These are phyloP conservation scores for Eutolmus rufibarbis DNA, from an alignment of 2,888 invertebrate species.

Conservation along the genomic window DNA sequence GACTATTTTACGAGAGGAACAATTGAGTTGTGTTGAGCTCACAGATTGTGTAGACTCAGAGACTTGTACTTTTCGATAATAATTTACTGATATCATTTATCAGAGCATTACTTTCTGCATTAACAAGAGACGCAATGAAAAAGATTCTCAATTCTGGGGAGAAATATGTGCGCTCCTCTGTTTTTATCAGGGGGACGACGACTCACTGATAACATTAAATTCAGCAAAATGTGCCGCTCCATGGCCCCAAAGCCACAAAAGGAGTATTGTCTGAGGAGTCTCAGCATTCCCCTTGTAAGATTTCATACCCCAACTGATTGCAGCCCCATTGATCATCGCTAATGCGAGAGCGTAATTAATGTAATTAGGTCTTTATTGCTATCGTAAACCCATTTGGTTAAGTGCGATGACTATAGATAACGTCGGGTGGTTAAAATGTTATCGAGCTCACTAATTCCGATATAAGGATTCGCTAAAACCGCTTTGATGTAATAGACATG, in stretches of 20 bases:
- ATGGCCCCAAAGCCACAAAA: not conserved
- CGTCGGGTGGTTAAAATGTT: not conserved
- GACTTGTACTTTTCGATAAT: not conserved
- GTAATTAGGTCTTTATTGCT: not conserved
- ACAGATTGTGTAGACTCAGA: not conserved
- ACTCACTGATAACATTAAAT: not conserved
- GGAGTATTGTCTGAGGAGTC: not conserved
- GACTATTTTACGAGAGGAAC: not conserved
- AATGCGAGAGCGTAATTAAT: not conserved
- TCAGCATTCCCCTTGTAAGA: not conserved
- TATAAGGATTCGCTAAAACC: not conserved
- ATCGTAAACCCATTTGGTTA: not conserved
- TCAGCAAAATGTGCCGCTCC: not conserved
- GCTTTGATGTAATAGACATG: not conserved
- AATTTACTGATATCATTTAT: slow-evolving; percentile 18
- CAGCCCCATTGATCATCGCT: not conserved
- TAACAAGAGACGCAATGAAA: not conserved
- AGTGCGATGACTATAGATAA: not conserved
- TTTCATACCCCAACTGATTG: not conserved
- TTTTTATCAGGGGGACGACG: not conserved
- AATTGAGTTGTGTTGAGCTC: not conserved
- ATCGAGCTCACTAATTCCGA: not conserved
- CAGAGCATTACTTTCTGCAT: slow-evolving; percentile 10
- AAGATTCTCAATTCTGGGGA: not conserved
- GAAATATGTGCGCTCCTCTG: not conserved